These are phyloP conservation scores for Tragopan temminckii DNA, from an alignment of 2,797 vertebrate genomes.

Conservation along the genomic window DNA sequence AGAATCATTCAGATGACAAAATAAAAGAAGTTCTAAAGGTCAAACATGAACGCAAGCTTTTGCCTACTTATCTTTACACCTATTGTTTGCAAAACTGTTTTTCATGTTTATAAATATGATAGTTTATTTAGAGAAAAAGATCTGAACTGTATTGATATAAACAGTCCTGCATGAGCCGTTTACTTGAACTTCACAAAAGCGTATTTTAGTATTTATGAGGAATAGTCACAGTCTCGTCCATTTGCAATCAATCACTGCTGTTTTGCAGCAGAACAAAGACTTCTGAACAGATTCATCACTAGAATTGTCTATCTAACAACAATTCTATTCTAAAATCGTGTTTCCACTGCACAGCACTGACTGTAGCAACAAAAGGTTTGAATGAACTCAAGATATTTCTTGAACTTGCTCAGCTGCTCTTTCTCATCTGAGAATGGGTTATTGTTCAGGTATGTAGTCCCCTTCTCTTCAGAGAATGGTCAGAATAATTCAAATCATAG, in stretches of 20 bases:
- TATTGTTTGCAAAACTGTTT: not conserved
- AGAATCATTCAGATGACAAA: not conserved
- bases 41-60: not conserved
- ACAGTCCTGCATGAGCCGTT: not conserved
- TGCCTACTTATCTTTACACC: not conserved
- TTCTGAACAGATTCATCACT: not conserved
- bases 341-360: not conserved
- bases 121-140: not conserved
- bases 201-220: not conserved
- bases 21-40: not conserved
- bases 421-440: not conserved
- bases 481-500: not conserved
- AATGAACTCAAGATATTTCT: not conserved
- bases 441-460: fast-evolving
- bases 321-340: not conserved
- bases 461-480: not conserved
- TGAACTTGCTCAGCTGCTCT: not conserved
- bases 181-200: not conserved
- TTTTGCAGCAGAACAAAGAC: not conserved
- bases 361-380: not conserved
- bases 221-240: not conserved
- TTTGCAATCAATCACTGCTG: slow-evolving; percentile 1
- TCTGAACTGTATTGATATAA: not conserved
- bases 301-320: not conserved
- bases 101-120: not conserved